Evolutionary conservation across 2,797 vertebrate species (phyloP), one percentile per base, ranked within the genome.

Genomic region (Chiroxiphia lanceolata): DNA sequence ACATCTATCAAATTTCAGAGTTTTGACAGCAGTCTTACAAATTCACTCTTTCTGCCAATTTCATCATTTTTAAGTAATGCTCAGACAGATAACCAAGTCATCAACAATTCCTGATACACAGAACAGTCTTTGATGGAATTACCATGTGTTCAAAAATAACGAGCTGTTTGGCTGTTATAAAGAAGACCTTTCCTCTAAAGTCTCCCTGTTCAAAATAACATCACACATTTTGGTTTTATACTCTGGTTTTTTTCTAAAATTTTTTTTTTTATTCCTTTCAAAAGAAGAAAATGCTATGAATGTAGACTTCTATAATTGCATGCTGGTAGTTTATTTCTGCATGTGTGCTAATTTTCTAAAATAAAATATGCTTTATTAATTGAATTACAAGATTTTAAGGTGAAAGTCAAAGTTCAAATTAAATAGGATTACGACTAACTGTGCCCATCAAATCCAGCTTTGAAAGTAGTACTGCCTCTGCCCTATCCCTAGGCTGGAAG

Each of bases 11-110:
- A 84, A 82, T 34, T 59, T 69, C 60, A 88, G 53, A 80, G 74
- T 69, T 90, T 90, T 90, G 74, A 93, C 57, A 94, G 42, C 31
- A 59, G 15, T 44, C 42, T 79, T 83, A 48, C 22, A 72, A 54
- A 83, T 27, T 81, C 38, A 51, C 21, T 74, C 56, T 83, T 79
- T 34, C 72, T 45, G 31, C 21, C 89, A 89, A 64, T 63, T 89
- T 79, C 20, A 33, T 45, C 0, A 5, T 51, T 95, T 85, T 70
- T 13, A 69, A 71, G 36, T 75, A 89, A 75, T 19, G 34, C 23
- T 87, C 48, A 72, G 33, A 56, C 18, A 92, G 77, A 82, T 64
- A 88, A 80, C 14, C 13, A 63, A 75, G 40, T 51, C n/a, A 67
- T 51, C 50, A 75, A 47, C 23, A 83, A 69, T 54, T 81, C 78